Evolutionary conservation across 1,140 invertebrate genomes (phyloP).

Genomic region (Aporrectodea caliginosa): DNA sequence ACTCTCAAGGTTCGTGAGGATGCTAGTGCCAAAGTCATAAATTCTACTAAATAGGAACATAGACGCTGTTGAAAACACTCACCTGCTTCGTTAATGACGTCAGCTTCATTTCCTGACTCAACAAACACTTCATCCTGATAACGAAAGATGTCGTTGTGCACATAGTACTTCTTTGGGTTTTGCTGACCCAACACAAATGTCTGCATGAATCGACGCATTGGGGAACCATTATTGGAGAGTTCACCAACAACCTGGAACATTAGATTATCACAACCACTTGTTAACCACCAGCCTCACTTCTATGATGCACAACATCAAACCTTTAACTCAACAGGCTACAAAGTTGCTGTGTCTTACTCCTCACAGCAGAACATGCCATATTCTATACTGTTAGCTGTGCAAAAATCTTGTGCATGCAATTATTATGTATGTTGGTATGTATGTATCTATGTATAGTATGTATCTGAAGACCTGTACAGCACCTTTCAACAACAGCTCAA

Average conservation of each 20-base stretch:
- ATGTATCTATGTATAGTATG: too few relatives aligned
- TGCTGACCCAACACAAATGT: conserved; percentile 93
- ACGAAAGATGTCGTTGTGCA: conserved; percentile 97
- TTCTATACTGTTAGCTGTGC: too few relatives aligned
- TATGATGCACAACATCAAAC: not conserved
- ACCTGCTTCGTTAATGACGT: not conserved
- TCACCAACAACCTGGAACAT: conserved; percentile 78
- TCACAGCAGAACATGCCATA: too few relatives aligned
- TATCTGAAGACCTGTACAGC: too few relatives aligned
- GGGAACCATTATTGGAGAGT: conserved; percentile 88
- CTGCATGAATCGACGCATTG: conserved; percentile 94
- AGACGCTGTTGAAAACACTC: not conserved
- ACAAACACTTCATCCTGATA: conserved; percentile 75
- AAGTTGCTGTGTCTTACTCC: too few relatives aligned
- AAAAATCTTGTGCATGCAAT: too few relatives aligned
- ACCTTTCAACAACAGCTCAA: too few relatives aligned
- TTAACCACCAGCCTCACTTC: not conserved
- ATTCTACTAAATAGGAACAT: too few relatives aligned
- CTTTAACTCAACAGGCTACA: not conserved
- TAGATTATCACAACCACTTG: not conserved
- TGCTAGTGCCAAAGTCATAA: too few relatives aligned
- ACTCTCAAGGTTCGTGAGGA: too few relatives aligned
- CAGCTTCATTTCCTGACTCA: not conserved
- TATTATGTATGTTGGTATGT: too few relatives aligned
- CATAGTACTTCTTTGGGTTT: conserved; percentile 93